Base-by-base conservation (phyloP, 2,113 vertebrate species). In the Neodontobutis hainanensis region DNA sequence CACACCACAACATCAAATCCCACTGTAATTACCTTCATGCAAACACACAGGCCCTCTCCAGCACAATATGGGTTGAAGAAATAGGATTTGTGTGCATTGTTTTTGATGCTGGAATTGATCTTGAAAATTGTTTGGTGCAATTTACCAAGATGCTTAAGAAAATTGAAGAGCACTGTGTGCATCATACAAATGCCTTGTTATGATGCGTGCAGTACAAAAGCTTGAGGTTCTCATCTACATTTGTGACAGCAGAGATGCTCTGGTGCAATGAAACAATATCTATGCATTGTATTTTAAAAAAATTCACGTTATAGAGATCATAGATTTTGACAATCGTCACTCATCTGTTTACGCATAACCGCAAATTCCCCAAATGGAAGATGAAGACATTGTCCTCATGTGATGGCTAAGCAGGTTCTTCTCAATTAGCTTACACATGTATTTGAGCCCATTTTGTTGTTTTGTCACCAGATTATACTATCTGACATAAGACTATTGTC, bases 1-100 rank as follows among this genome's bases (percentile, higher is more conserved):
- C 89, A 90, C 91, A 92, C 80, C 91, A 85, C 87, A 90, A 92
- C 89, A 92, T 90, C 90, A 92, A 92, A 93, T 93, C 92, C 92
- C 87, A 90, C 87, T 88, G 88, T 93, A 93, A 93, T 93, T 93
- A 91, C 91, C 88, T 92, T 88, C 81, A 93, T 92, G 90, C 88
- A 90, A 92, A 93, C 88, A 87, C 85, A 75, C 83, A 78, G 72
- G 77, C 85, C 85, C 87, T 87, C 80, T 84, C 73, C 71, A 75
- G 62, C 88, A 91, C 87, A 92, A 89, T 87, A 83, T 86, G 83
- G 85, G 87, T 87, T 87, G 89, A 85, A 91, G 91, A 92, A 88
- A 90, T 86, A 88, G 81, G 83, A 84, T 89, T 90, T 89, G 83
- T 70, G 85, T 78, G 80, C 87, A 87, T 91, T 88, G 84, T 89